Conservation (phyloP, 2,888 invertebrate species). For the Taphrorychus bicolor region DNA sequence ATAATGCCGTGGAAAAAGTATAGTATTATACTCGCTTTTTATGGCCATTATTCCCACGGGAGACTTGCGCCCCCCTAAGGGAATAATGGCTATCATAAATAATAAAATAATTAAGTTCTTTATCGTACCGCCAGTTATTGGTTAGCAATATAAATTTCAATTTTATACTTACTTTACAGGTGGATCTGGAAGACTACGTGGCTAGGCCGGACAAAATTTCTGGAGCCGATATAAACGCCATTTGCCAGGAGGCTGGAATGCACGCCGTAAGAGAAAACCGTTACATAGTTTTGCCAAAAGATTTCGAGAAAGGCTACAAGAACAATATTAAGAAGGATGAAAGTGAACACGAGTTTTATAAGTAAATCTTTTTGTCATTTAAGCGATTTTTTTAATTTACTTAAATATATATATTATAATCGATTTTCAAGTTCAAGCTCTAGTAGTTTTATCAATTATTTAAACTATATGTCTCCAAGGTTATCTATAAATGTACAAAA, state of each 20-base stretch:
- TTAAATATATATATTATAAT: too few species aligned
- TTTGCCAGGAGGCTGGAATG: slow-evolving; percentile 99
- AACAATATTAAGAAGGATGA: slow-evolving; percentile 99
- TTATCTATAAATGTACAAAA: too few species aligned
- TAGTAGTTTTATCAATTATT: too few species aligned
- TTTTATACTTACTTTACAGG: slow-evolving; percentile 61
- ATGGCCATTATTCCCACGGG: too few species aligned
- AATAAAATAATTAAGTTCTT: neutral
- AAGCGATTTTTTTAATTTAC: neutral
- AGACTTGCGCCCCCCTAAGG: too few species aligned
- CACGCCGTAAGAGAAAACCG: slow-evolving; percentile 99
- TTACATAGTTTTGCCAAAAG: slow-evolving; percentile 97
- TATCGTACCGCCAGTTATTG: neutral
- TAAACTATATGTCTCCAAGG: too few species aligned
- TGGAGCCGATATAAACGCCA: slow-evolving; percentile 99
- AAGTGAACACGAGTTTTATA: slow-evolving; percentile 99
- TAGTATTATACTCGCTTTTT: too few species aligned
- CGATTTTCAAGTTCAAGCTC: too few species aligned
- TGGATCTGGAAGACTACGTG: slow-evolving; percentile 98
- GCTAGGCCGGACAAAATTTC: slow-evolving; percentile 98
- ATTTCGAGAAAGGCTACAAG: slow-evolving; percentile 99
- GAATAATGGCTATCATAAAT: too few species aligned
- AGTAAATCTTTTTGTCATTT: slow-evolving; percentile 66
- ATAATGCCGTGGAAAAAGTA: too few species aligned
- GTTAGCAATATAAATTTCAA: too few species aligned